phyloP scores from a whole-genome alignment of 2,888 invertebrate species.

The Xylota sylvarum region DNA sequence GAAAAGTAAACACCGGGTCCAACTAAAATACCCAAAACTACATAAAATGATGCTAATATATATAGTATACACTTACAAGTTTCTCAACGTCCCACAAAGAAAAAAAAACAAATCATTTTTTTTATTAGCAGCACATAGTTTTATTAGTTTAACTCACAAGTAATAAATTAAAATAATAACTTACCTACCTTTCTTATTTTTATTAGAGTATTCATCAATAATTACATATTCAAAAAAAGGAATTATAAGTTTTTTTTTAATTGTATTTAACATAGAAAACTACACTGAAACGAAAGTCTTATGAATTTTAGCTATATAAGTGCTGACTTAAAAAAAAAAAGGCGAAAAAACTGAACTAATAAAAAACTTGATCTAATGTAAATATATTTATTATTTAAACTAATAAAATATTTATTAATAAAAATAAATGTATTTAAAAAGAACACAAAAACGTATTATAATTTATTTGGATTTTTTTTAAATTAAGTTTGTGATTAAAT shows the following conservation, averaged over 20 bases:
- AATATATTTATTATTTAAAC: slow-evolving; percentile 73
- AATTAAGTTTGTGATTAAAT: slow-evolving; percentile 1
- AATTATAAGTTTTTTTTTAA: slow-evolving; percentile 45
- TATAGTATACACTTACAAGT: slow-evolving; percentile 32
- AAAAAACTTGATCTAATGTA: slow-evolving; percentile 52
- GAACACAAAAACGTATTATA: slow-evolving; percentile 25
- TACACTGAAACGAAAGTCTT: slow-evolving; percentile 85
- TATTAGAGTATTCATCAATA: slow-evolving; percentile 7
- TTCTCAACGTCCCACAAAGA: slow-evolving; percentile 45
- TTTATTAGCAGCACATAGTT: slow-evolving; percentile 40
- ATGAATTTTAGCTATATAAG: slow-evolving; percentile 84
- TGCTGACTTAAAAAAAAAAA: slow-evolving; percentile 77
- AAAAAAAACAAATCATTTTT: slow-evolving; percentile 4
- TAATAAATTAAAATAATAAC: slow-evolving; percentile 21
- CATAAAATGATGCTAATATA: slow-evolving; percentile 19
- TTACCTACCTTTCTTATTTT: slow-evolving; percentile 34
- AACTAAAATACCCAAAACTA: slow-evolving; percentile 64
- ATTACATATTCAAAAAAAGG: slow-evolving; percentile 4
- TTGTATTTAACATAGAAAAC: slow-evolving; percentile 58
- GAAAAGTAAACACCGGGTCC: slow-evolving; percentile 67
- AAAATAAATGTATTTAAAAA: slow-evolving; percentile 57
- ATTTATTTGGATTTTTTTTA: slow-evolving; percentile 36
- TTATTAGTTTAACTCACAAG: slow-evolving; percentile 37
- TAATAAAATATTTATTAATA: slow-evolving; percentile 67
- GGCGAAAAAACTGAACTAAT: slow-evolving; percentile 70